These are phyloP conservation scores for Formicarius rufipectus DNA, from an alignment of 2,113 vertebrate species.

Conservation along the genomic window DNA sequence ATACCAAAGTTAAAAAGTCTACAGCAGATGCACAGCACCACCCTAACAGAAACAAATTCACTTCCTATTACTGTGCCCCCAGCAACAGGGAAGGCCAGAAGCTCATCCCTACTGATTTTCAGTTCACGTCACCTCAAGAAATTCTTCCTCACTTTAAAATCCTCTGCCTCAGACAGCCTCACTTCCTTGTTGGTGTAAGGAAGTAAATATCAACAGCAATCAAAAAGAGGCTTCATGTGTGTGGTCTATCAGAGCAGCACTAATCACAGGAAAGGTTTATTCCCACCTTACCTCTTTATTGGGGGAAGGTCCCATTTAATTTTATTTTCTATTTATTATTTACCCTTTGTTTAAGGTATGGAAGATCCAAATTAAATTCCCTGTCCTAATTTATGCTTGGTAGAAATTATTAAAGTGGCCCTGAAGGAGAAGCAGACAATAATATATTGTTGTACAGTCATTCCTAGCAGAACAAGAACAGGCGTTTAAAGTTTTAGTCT, in stretches of 20 bases:
- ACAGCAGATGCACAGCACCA: neutral
- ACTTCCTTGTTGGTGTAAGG: neutral
- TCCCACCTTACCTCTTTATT: neutral
- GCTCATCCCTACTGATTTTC: neutral
- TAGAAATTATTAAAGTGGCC: neutral
- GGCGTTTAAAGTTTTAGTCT: neutral
- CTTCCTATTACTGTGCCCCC: neutral
- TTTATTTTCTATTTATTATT: neutral
- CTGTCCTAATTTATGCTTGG: neutral
- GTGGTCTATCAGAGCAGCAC: neutral
- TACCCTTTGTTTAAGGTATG: neutral
- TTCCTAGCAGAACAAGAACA: neutral
- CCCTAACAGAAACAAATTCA: neutral
- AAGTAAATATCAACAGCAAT: neutral
- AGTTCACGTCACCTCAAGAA: neutral
- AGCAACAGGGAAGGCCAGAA: neutral
- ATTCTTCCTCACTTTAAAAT: neutral
- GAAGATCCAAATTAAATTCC: neutral
- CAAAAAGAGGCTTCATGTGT: neutral
- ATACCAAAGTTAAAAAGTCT: neutral
- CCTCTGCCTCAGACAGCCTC: neutral
- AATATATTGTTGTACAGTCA: neutral
- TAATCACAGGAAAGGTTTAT: neutral
- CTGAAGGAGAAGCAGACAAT: neutral
- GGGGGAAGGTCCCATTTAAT: fast-evolving